phyloP scores from a whole-genome alignment of 2,888 invertebrate species.

The Adelphocoris suturalis region DNA sequence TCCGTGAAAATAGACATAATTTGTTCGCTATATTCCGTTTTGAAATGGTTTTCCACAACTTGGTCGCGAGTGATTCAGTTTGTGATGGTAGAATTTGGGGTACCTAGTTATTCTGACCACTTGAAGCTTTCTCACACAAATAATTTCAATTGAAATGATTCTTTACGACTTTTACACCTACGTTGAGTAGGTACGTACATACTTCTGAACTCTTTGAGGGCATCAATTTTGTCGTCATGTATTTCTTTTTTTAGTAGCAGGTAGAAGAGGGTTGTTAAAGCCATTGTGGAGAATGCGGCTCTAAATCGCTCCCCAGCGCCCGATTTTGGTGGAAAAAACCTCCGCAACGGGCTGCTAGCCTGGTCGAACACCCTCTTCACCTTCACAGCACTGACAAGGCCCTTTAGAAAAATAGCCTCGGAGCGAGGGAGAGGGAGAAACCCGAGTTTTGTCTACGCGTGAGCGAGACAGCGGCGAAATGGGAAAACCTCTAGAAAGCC shows the following conservation, averaged over 20 bases:
- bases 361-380: conserved; percentile 8
- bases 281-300: neutral
- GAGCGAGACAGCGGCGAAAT: neutral
- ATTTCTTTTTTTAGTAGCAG: neutral
- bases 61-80: too few species aligned
- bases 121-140: too few species aligned
- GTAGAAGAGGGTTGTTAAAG: conserved; percentile 1
- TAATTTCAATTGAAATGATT: too few species aligned
- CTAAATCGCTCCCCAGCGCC: conserved; percentile 11
- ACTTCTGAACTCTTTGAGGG: too few species aligned
- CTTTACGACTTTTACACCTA: too few species aligned
- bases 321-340: conserved; percentile 11
- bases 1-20: too few species aligned
- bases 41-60: too few species aligned
- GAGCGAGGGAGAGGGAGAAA: neutral
- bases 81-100: too few species aligned
- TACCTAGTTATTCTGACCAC: too few species aligned
- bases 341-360: neutral
- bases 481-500: conserved; percentile 19
- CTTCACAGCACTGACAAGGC: neutral
- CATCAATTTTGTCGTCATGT: neutral
- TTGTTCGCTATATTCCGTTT: too few species aligned
- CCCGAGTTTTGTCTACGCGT: neutral
- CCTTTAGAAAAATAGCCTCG: neutral
- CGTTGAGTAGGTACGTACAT: too few species aligned